Base-by-base conservation (phyloP, 2,113 vertebrate genomes). In the Neolamprologus ventralis region DNA sequence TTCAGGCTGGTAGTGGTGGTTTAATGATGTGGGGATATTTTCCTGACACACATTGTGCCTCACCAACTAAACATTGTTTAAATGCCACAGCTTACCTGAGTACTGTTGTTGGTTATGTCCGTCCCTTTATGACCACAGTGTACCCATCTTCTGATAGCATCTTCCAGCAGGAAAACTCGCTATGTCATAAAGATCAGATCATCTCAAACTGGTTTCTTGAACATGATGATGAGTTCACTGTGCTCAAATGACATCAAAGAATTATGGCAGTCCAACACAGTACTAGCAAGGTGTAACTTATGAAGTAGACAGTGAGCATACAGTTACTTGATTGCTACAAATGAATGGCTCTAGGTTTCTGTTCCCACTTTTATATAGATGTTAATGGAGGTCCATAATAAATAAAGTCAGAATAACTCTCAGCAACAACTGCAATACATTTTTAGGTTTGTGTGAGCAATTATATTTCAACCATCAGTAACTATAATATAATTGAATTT, bases 321-420 rank as follows among this genome's bases (percentile, higher is more conserved):
- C 0, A 71, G 35, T 23, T 71, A 42, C 35, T 42, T 23, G n/a
- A 71, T 42, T 42, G n/a, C 35, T 42, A 40, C 35, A 16, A 71
- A 71, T 40, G 35, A 71, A 40, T 0, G 3, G n/a, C 0, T 0
- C 7, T 0, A 6, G 35, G 65, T 71, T 71, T 40, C 65, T 71
- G 21, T 71, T 68, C 35, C 1, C n/a, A 71, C 37, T 4, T 26
- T 73, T 45, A 9, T 45, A 73, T 26, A 45, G 68, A 45, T 26
- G 37, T 9, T 73, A 45, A 73, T 16, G 40, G 5, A 47, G 42
- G 42, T 28, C 14, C 1, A 75, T 28, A 31, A 19, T 47, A 49
- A 2, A 2, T 17, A 75, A 49, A 75, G 9, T 47, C 71, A 28
- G 14, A 28, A 28, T 73, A 13, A 28, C 3, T 26, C 40, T 47